Conservation (phyloP, 2,113 vertebrate species). For the Emydocephalus ijimae region DNA sequence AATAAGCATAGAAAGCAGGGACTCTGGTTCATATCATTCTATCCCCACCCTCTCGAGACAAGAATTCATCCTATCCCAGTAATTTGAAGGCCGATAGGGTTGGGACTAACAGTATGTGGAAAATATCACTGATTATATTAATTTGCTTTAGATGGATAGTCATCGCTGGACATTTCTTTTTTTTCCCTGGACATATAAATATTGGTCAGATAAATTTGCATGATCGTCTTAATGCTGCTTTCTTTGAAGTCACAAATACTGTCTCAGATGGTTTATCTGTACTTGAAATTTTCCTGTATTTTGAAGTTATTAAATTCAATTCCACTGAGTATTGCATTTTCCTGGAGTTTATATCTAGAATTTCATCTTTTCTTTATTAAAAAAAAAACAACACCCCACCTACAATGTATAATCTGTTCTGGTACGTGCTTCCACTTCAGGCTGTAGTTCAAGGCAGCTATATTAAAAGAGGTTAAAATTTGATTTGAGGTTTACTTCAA, state of each 20-base stretch:
- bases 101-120: not conserved
- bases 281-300: slow-evolving; percentile 14
- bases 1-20: not conserved
- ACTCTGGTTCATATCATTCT: not conserved
- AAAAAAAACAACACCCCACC: slow-evolving; percentile 30
- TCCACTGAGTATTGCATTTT: slow-evolving; percentile 4
- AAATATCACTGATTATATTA: not conserved
- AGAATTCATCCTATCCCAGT: not conserved
- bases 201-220: slow-evolving; percentile 13
- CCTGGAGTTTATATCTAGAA: slow-evolving; percentile 24
- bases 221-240: not conserved
- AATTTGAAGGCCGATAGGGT: not conserved
- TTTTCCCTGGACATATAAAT: not conserved
- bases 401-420: slow-evolving; percentile 20
- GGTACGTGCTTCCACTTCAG: slow-evolving; percentile 18
- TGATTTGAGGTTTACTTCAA: not conserved
- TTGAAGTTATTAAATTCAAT: slow-evolving; percentile 40
- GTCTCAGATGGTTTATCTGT: slow-evolving; percentile 31
- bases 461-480: slow-evolving; percentile 16
- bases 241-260: slow-evolving; percentile 29
- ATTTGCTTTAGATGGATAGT: not conserved
- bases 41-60: not conserved
- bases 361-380: slow-evolving; percentile 19
- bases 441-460: slow-evolving; percentile 4
- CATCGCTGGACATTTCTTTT: not conserved